Evolutionary conservation across 53 echinoderm and acorn worm species (phyloP), one percentile per base, ranked within the genome.

Genomic region (Zoroaster sp.): DNA sequence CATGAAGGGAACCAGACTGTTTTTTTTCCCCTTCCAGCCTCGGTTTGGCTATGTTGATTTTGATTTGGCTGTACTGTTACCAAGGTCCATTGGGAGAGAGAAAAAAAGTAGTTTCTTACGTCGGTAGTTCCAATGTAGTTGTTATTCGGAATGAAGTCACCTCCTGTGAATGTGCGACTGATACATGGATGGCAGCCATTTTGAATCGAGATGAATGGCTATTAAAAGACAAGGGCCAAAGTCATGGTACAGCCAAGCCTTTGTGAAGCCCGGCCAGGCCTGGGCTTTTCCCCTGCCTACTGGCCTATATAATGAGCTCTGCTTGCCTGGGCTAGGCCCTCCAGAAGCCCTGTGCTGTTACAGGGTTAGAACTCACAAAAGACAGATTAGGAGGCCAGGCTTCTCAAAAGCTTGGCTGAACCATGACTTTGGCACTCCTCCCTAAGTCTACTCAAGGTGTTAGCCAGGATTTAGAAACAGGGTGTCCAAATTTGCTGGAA

Each of bases 121-220:
- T 94, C 88, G 23, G 72, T 67, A 17, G 90, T 88, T 63, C 98
- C 98, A 53, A 98, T 90, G 87, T 87, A 96, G 5, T 94, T 98
- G 63, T 98, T 89, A 45, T 98, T 98, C 9, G 98, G 98, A 67
- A 98, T 98, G 90, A 96, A 98, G 63, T 98, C 98, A 18, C 94
- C 98, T 38, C 97, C 98, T 20, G 89, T 92, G 78, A 94, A 95
- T 51, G 98, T 98, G 7, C 93, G 92, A 3, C 87, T 43, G 54
- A 98, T 96, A 66, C 98, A 98, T 30, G 98, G 94, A 87, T 98
- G 98, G 74, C 96, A 81, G 38, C 96, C 98, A 83, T 96, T 91
- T 88, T 88, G 71, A 40, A 98, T 98, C 32, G 94, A 87, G 30
- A 98, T 94, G 51, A 93, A 94, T 17, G 98, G 98, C 98, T 98